Conservation (phyloP, 2,113 vertebrate genomes). For the Xiphias gladius region DNA sequence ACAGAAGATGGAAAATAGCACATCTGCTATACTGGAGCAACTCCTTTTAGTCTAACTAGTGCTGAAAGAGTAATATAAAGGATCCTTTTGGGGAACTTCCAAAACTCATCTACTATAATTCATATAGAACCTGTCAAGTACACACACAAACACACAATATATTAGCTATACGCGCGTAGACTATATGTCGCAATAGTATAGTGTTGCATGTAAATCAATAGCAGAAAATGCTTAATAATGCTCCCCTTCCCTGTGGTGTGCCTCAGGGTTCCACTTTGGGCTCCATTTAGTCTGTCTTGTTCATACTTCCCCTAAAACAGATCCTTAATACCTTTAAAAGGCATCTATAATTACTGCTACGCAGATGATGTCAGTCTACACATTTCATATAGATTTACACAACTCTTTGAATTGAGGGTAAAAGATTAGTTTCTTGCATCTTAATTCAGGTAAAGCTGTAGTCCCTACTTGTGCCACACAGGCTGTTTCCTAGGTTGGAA, state of each 20-base stretch:
- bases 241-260: not conserved
- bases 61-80: not conserved
- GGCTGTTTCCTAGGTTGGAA: not conserved
- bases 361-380: not conserved
- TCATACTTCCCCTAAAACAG: not conserved
- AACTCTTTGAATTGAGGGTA: not conserved
- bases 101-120: conserved; percentile 11
- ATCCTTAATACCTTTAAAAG: not conserved
- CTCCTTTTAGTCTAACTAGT: not conserved
- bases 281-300: not conserved
- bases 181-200: too few species aligned
- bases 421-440: not conserved
- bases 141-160: not conserved
- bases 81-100: conserved; percentile 22
- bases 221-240: not conserved
- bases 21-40: conserved; percentile 47
- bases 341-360: not conserved
- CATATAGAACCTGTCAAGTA: not conserved
- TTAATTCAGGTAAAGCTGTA: not conserved
- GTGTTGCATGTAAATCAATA: not conserved
- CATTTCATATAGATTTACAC: not conserved
- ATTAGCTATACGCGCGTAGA: too few species aligned
- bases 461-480: not conserved
- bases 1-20: conserved; percentile 45
- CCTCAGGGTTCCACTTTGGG: not conserved